Percentiles rank a stretch among this genome's conserved stretches.
Conservation (phyloP, 2,113 vertebrate genomes). For the Xenus cinereus region DNA sequence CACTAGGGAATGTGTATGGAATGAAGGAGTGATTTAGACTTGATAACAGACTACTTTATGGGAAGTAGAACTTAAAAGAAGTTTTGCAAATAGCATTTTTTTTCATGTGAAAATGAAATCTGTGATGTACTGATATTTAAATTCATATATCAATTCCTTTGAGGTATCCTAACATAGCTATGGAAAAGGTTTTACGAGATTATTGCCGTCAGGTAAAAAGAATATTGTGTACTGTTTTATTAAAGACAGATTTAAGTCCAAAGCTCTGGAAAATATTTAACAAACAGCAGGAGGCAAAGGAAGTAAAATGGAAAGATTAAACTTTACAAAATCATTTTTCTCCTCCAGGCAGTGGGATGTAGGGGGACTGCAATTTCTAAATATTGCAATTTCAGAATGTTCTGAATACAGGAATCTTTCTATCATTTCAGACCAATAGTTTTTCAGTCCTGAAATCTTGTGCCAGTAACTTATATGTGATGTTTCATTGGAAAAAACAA, state of each 20-base stretch:
- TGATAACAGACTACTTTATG: background rate
- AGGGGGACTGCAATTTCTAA: background rate
- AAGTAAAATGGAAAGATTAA: background rate
- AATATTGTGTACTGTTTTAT: background rate
- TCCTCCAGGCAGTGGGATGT: accelerated
- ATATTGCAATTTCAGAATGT: background rate
- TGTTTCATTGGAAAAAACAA: background rate
- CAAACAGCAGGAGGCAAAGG: background rate
- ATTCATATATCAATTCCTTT: background rate
- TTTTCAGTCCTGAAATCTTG: background rate
- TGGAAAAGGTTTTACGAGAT: background rate
- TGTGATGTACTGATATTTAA: background rate
- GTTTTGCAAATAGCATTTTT: background rate
- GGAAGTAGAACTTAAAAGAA: background rate
- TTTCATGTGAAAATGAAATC: background rate
- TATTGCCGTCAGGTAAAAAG: background rate
- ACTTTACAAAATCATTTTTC: background rate
- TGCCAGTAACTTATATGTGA: background rate
- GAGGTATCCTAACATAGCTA: background rate
- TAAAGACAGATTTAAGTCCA: background rate
- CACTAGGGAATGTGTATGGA: background rate
- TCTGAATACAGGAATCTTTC: background rate
- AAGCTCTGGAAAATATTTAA: background rate
- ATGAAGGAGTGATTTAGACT: background rate
- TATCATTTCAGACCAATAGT: background rate